Base-by-base conservation (phyloP, 1,140 invertebrate genomes). In the Eulimnadia texana region DNA sequence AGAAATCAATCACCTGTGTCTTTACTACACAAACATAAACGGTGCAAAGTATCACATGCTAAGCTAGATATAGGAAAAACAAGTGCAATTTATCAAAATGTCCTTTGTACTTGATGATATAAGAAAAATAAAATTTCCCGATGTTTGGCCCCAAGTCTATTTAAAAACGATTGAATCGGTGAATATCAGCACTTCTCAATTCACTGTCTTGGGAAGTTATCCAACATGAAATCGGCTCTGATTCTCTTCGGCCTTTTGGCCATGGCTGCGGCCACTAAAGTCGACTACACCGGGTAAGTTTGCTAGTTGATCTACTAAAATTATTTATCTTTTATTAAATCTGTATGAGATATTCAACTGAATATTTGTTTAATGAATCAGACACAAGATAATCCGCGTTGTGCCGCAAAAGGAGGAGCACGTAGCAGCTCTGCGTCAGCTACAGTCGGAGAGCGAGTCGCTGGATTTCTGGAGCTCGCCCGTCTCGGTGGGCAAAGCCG, bases 381-480 rank as follows among this genome's bases (percentile, higher is more conserved):
- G 53, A 10, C 55, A 57, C 55, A 57, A 57, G 28, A 27, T 57
- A 27, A 57, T 57, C 55, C 55, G 55, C 16, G 55, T 57, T 6
- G 55, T 57, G 24, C 55, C 55, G 13, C 13, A 29, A 33, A 57
- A 20, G 9, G 25, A 28, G 33, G 55, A 11, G n/a, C 55, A 57
- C n/a, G 1, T 57, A 9, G 19, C 27, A 27, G 27, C 33, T n/a
- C n/a, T 57, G 55, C 22, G 27, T 16, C 27, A 57, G 55, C 22
- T 57, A 20, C 6, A 9, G 33, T 42, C 33, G 6, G 27, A 57
- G 33, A 33, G 33, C 27, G 27, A 57, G 19, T 27, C 55, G 13
- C 29, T 29, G 16, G 55, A 57, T 33, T 57, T 57, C 28, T 57
- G 24, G 25, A 33, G 55, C 55, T 29, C 55, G 1, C 55, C 55